Percentiles rank a stretch among this genome's conserved stretches.
These are phyloP conservation scores for Eubucco bourcierii DNA, from an alignment of 2,113 vertebrate species.

Conservation along the genomic window DNA sequence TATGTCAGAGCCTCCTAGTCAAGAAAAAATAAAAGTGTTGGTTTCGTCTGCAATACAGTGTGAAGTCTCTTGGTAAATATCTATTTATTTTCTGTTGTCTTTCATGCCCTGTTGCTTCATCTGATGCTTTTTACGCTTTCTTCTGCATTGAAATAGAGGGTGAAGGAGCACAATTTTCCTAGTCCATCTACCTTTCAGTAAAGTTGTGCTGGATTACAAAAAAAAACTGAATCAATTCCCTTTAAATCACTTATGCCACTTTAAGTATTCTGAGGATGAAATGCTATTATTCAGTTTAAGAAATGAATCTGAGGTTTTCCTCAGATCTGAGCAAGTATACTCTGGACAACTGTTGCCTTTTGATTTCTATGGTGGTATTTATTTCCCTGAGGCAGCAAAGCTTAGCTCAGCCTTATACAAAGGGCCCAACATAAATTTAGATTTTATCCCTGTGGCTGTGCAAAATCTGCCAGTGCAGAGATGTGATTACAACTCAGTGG, in stretches of 20 bases:
- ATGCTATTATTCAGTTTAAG: background rate
- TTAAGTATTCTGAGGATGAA: background rate
- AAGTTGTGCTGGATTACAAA: background rate
- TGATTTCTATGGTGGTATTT: background rate
- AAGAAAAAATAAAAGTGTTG: background rate
- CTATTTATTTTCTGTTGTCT: background rate
- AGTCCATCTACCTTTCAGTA: background rate
- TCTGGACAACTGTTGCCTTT: background rate
- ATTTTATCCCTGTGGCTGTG: slow-evolving; percentile 33
- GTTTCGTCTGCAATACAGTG: background rate
- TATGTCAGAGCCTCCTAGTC: background rate
- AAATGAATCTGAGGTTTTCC: background rate
- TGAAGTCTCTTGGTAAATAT: background rate
- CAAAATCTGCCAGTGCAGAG: slow-evolving; percentile 1
- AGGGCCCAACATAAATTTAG: background rate
- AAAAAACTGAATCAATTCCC: rapidly evolving
- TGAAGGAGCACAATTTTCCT: background rate
- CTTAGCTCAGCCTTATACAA: background rate
- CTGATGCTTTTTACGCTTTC: background rate
- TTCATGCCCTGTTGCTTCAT: background rate
- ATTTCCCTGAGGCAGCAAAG: background rate
- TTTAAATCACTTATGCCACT: background rate
- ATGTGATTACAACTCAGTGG: slow-evolving; percentile 19
- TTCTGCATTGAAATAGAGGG: background rate
- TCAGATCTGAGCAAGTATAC: background rate